These are phyloP conservation scores for Notothenia rossii DNA, from an alignment of 2,113 vertebrate species.

Conservation along the genomic window DNA sequence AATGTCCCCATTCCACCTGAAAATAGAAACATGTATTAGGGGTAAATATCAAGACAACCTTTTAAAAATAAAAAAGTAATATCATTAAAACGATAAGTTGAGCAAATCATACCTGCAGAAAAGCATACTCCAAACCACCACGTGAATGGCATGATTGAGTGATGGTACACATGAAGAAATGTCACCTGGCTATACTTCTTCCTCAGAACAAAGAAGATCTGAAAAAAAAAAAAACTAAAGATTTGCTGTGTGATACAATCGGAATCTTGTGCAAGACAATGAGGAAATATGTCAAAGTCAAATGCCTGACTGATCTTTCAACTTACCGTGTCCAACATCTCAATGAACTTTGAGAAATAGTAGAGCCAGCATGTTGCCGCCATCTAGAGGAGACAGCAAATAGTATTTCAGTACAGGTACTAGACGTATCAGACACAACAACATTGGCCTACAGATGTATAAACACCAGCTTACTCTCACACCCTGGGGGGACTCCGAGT, in stretches of 20 bases:
- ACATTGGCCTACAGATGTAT: not conserved
- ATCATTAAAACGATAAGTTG: not conserved
- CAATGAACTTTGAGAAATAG: conserved; percentile 98
- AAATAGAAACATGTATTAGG: not conserved
- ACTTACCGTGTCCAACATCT: conserved; percentile 98
- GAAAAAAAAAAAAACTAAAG: not conserved
- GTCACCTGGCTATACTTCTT: conserved; percentile 97
- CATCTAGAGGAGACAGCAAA: conserved; percentile 86
- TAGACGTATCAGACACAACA: not conserved
- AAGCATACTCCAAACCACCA: conserved; percentile 99
- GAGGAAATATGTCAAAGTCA: not conserved
- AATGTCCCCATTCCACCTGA: conserved; percentile 96
- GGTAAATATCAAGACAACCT: not conserved
- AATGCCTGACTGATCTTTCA: not conserved
- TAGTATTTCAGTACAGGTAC: not conserved
- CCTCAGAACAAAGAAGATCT: conserved; percentile 98
- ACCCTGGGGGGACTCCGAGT: conserved; percentile 89
- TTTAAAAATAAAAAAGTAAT: not conserved
- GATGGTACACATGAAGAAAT: conserved; percentile 97
- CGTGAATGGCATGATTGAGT: conserved; percentile 98
- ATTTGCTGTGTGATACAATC: not conserved
- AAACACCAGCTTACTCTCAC: conserved; percentile 88
- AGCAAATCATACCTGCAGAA: conserved; percentile 87
- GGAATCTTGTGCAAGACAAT: not conserved
- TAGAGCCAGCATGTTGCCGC: conserved; percentile 93